Evolutionary conservation across 2,888 invertebrate genomes (phyloP).

Genomic region (Pseudolycoriella hygida): DNA sequence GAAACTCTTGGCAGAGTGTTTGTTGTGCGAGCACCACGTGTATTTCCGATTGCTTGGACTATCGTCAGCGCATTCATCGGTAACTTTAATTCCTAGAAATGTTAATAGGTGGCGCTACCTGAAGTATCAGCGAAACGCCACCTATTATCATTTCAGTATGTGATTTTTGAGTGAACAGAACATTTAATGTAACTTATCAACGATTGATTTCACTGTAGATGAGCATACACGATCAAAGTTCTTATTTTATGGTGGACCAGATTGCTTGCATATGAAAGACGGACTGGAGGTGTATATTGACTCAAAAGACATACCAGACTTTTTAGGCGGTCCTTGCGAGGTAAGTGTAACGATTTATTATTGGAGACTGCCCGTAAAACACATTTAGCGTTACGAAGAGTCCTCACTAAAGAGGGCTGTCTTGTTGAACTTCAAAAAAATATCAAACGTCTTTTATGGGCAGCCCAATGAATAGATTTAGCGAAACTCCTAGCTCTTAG

Average conservation of each 20-base stretch:
- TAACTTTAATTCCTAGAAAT: slow-evolving; percentile 20
- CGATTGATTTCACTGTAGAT: slow-evolving; percentile 35
- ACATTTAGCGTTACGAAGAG: neutral
- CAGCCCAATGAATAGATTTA: too few relatives aligned
- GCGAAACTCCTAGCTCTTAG: too few relatives aligned
- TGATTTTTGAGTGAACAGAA: neutral
- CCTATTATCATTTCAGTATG: neutral
- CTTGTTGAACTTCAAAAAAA: too few relatives aligned
- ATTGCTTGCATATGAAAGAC: slow-evolving; percentile 59
- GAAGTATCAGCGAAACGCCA: too few relatives aligned
- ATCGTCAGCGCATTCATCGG: slow-evolving; percentile 86
- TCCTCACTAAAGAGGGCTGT: too few relatives aligned
- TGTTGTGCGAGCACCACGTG: slow-evolving; percentile 79
- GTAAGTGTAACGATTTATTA: slow-evolving; percentile 31
- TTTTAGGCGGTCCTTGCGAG: slow-evolving; percentile 78
- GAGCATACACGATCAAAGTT: slow-evolving; percentile 86
- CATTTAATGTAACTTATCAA: neutral
- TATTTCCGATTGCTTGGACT: slow-evolving; percentile 92
- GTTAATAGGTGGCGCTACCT: neutral
- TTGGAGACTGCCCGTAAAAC: neutral
- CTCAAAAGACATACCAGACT: slow-evolving; percentile 73
- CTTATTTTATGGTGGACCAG: slow-evolving; percentile 78
- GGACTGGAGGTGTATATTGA: slow-evolving; percentile 75
- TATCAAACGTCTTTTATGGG: too few relatives aligned
- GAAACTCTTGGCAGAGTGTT: slow-evolving; percentile 86